Conservation (phyloP, 2,888 invertebrate genomes). For the Heteropelma amictum region DNA sequence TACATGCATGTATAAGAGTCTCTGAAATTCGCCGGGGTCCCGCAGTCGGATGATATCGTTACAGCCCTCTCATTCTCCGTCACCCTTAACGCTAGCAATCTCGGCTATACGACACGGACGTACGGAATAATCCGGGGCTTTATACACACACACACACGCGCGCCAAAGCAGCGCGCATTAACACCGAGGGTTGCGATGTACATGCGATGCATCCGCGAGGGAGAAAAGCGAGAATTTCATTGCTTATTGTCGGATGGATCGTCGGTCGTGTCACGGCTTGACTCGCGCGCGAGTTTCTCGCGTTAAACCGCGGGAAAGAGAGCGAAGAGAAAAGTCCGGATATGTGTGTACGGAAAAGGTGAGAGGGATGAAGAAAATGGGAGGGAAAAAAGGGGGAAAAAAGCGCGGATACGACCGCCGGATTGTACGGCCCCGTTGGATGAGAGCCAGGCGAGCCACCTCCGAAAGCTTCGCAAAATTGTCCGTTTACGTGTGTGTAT, state of each 20-base stretch:
- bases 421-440: slow-evolving; percentile 53
- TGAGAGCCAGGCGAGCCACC: slow-evolving; percentile 48
- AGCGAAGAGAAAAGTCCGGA: slow-evolving; percentile 9
- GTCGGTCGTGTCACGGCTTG: slow-evolving; percentile 52
- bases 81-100: slow-evolving; percentile 43
- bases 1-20: neutral
- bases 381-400: slow-evolving; percentile 26
- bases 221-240: slow-evolving; percentile 33
- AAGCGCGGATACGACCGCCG: slow-evolving; percentile 52
- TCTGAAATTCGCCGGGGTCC: neutral
- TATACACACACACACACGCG: too few relatives aligned
- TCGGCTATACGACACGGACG: slow-evolving; percentile 10
- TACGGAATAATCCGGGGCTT: neutral
- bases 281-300: slow-evolving; percentile 32
- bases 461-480: slow-evolving; percentile 17
- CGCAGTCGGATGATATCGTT: slow-evolving; percentile 26
- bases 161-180: too few relatives aligned
- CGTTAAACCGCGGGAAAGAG: slow-evolving; percentile 50
- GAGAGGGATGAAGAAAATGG: slow-evolving; percentile 1
- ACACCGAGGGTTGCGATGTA: too few relatives aligned
- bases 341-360: neutral
- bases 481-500: neutral
- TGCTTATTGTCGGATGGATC: slow-evolving; percentile 47
- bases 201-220: neutral
- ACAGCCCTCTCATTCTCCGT: slow-evolving; percentile 40